Conservation (phyloP, 2,113 vertebrate genomes). For the Arizona elegans region DNA sequence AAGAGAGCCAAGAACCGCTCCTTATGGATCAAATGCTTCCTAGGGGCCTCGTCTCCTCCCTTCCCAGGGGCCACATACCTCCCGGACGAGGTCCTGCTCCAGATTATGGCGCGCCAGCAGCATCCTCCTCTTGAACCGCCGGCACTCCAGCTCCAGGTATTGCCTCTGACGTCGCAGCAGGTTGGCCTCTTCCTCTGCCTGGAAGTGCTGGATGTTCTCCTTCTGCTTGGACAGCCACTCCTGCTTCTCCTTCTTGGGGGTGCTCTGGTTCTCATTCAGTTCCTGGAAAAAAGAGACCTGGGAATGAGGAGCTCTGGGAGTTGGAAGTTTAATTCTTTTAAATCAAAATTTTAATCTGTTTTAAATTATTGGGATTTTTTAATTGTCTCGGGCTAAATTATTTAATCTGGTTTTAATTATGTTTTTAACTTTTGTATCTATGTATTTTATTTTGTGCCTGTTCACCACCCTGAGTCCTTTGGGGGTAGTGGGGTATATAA, state of each 20-base stretch:
- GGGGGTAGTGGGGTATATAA: no score
- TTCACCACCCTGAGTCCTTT: no score
- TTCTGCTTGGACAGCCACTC: constrained; percentile 98
- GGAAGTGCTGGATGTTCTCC: constrained; percentile 97
- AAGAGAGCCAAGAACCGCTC: neutral
- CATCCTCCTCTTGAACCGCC: constrained; percentile 94
- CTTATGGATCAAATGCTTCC: rapidly evolving
- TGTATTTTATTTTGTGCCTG: no score
- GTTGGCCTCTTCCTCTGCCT: constrained; percentile 97
- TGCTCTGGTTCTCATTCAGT: constrained; percentile 97
- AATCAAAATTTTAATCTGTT: no score
- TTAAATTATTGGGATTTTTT: no score
- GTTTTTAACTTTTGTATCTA: no score
- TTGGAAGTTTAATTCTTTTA: no score
- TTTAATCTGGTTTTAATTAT: no score
- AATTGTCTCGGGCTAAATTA: no score
- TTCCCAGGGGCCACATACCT: constrained; percentile 65
- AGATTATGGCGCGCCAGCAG: constrained; percentile 93
- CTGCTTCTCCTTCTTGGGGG: constrained; percentile 98
- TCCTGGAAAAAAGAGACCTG: constrained; percentile 71
- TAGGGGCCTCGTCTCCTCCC: neutral
- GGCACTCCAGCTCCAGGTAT: constrained; percentile 94
- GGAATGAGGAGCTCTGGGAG: no score
- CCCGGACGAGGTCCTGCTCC: constrained; percentile 92
- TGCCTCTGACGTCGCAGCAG: constrained; percentile 91